These are phyloP conservation scores for Heteromormyrus szaboi DNA, from an alignment of 2,797 vertebrate species.

Conservation along the genomic window DNA sequence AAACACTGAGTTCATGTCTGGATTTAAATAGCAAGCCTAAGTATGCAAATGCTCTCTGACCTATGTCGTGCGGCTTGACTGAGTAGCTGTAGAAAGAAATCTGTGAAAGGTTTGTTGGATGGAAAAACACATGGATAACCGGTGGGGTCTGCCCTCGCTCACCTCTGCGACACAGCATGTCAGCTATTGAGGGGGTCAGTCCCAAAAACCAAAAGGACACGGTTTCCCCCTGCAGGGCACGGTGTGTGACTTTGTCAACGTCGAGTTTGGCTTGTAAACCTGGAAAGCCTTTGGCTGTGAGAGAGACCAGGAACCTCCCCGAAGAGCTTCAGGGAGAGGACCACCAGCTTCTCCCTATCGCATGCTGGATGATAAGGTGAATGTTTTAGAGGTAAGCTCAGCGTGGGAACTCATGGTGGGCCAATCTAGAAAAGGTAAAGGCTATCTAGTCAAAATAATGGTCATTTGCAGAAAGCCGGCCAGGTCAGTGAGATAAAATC, in stretches of 20 bases:
- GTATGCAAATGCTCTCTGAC: neutral
- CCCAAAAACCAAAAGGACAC: neutral
- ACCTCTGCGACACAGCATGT: neutral
- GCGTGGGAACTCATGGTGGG: constrained; percentile 27
- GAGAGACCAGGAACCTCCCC: neutral
- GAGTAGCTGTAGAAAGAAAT: neutral
- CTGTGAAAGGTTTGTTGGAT: neutral
- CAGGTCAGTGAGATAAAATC: constrained; percentile 28
- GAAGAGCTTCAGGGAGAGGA: neutral
- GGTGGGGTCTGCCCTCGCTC: neutral
- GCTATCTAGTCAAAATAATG: constrained; percentile 39
- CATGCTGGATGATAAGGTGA: constrained; percentile 20
- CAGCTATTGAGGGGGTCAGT: neutral
- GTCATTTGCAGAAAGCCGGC: constrained; percentile 21
- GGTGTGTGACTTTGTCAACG: neutral
- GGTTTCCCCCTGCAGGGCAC: neutral
- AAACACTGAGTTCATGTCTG: neutral
- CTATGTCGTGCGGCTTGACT: neutral
- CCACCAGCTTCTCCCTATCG: neutral
- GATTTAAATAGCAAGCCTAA: neutral
- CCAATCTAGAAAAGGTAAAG: constrained; percentile 24
- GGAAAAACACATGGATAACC: neutral
- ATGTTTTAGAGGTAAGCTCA: constrained; percentile 19
- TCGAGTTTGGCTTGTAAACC: neutral
- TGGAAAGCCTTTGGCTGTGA: neutral